phyloP scores from a whole-genome alignment of 2,888 invertebrate genomes.

The Gisinianus flammeolus region DNA sequence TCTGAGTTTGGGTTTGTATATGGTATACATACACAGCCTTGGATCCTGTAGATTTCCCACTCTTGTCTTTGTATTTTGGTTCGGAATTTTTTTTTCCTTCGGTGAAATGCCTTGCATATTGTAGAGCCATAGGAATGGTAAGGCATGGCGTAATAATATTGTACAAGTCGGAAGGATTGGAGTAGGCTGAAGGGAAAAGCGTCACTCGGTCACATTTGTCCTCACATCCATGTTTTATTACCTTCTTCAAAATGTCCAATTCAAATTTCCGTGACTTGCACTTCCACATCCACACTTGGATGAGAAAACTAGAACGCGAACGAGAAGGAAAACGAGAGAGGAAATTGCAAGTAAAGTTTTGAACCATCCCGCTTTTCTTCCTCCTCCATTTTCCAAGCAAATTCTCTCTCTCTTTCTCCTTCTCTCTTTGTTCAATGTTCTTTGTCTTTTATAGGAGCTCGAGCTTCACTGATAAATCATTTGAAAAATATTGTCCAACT shows the following conservation, averaged over 20 bases:
- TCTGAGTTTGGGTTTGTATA: not conserved
- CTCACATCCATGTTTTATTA: slow-evolving; percentile 37
- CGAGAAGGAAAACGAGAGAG: not conserved
- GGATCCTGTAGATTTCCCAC: too few relatives aligned
- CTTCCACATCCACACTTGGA: slow-evolving; percentile 19
- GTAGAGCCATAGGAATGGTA: not conserved
- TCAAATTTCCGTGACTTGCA: slow-evolving; percentile 33
- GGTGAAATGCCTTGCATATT: not conserved
- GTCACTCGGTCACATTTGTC: slow-evolving; percentile 40
- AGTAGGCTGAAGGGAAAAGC: not conserved
- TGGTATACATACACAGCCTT: too few relatives aligned
- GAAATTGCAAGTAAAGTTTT: not conserved
- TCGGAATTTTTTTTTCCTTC: not conserved
- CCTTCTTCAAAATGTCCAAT: slow-evolving; percentile 22
- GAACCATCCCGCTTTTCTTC: too few relatives aligned
- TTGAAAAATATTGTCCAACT: not conserved
- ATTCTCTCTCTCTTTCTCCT: too few relatives aligned
- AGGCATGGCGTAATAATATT: not conserved
- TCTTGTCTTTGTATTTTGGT: not conserved
- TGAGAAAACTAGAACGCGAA: too few relatives aligned
- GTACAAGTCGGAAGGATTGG: not conserved
- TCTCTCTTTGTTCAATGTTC: too few relatives aligned
- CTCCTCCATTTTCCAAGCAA: too few relatives aligned
- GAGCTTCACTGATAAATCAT: not conserved
- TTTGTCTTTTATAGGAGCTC: too few relatives aligned